A percentile compares a stretch with the other conserved stretches of the same genome.
Evolutionary conservation across 2,888 invertebrate genomes (phyloP).

Genomic region (Serripes groenlandicus): DNA sequence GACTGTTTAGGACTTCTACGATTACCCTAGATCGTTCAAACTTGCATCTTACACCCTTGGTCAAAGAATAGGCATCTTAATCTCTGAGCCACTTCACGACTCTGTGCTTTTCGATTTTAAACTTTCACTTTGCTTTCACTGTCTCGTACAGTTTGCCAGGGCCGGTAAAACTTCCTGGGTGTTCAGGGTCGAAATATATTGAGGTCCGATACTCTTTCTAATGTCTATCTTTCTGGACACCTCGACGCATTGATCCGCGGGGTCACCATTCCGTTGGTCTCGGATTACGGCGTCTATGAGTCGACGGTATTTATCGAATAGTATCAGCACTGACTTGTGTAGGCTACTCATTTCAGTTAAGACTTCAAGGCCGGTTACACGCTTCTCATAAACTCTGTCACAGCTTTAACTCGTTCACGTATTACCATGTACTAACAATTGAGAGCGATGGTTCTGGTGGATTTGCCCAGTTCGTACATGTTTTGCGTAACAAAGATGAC

Average conservation of each 20-base stretch:
- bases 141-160: constrained; percentile 18
- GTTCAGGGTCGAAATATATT: too few species aligned
- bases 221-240: too few species aligned
- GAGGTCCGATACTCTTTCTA: too few species aligned
- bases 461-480: constrained; percentile 45
- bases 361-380: too few species aligned
- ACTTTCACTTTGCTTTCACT: too few species aligned
- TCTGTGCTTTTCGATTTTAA: too few species aligned
- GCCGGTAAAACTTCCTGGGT: constrained; percentile 9
- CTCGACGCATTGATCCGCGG: too few species aligned
- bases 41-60: constrained; percentile 25
- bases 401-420: too few species aligned
- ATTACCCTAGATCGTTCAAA: constrained; percentile 28
- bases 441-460: constrained; percentile 45
- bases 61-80: constrained; percentile 34
- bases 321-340: too few species aligned
- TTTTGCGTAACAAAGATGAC: constrained; percentile 52
- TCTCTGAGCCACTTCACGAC: constrained; percentile 37
- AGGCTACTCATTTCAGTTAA: too few species aligned
- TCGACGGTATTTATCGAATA: background rate
- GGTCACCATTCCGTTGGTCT: background rate
- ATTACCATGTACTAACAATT: constrained; percentile 38
- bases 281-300: background rate
- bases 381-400: too few species aligned
- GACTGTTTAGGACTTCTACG: constrained; percentile 38